Base-by-base conservation (phyloP, 2,888 invertebrate species). In the Hypercompe scribonia region DNA sequence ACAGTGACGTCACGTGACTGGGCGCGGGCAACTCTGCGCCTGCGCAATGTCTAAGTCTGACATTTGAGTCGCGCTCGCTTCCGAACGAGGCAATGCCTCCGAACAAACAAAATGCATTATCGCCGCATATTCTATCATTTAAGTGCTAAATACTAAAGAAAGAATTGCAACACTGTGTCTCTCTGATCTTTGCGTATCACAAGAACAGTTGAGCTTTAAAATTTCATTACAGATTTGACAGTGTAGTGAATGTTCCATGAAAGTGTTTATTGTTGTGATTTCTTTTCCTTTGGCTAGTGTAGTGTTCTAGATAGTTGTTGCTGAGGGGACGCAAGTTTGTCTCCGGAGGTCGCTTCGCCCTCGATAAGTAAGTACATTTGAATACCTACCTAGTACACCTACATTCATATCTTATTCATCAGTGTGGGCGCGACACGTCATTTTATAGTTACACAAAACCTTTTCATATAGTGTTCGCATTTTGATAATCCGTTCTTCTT, bases 341-440 rank as follows among this genome's bases (percentile, higher is more conserved):
- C 89, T 92, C 89, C 84, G 87, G 90, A 92, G 92, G 90, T 90
- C 88, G 88, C 84, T 84, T 88, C 90, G 92, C 88, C 91, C 92
- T 88, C 91, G 82, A 90, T 93, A 91, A 92, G 94, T 94, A 86
- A 94, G 93, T 93, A 81, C 89, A 92, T 94, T 94, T 91, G 92
- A 92, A 94, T 94, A 91, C 84, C 88, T 86, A 72, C 69, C 71
- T 64, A 86, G 81, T 88, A 81, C 86, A 88, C 88, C 85, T 86
- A 89, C 87, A 92, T 93, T 91, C 92, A 91, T 90, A 85, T 90
- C 89, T 88, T 83, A 84, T 85, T 85, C 81, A 83, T 85, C 63
- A 84, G 88, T 89, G 93, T 93, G 91, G 93, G 92, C 88, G 93
- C 89, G 94, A 95, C 95, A 95, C 95, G 95, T 95, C 94, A 94